Evolutionary conservation across 2,797 vertebrate genomes (phyloP).

Genomic region (Falco concolor): DNA sequence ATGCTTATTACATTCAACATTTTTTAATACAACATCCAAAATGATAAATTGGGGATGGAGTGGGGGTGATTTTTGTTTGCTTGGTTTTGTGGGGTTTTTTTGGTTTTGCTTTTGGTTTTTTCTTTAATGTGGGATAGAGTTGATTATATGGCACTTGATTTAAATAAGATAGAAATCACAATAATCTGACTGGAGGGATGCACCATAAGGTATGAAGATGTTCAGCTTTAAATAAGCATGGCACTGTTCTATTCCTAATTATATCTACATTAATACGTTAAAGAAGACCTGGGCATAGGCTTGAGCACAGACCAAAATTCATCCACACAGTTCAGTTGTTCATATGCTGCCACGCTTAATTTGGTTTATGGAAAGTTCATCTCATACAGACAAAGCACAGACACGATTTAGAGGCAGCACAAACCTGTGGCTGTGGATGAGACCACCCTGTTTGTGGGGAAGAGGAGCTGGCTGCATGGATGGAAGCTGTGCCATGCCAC

Average conservation of each 20-base stretch:
- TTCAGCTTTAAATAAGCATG: neutral
- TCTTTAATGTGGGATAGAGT: neutral
- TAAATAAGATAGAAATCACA: neutral
- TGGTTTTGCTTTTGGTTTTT: neutral
- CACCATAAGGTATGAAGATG: neutral
- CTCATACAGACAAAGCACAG: neutral
- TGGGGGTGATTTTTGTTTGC: neutral
- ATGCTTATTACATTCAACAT: neutral
- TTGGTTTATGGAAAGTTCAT: neutral
- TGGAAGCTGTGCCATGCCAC: neutral
- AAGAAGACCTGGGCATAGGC: neutral
- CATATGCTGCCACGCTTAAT: neutral
- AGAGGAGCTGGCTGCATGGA: neutral
- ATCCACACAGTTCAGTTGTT: neutral
- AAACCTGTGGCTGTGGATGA: neutral
- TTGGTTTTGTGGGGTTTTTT: too few relatives aligned
- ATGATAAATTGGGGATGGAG: neutral
- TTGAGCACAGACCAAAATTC: neutral
- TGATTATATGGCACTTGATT: neutral
- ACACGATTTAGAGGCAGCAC: neutral
- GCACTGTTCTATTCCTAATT: neutral
- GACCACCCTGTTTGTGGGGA: neutral
- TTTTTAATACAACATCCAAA: neutral
- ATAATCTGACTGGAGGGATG: neutral
- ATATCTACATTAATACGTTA: too few relatives aligned